Conservation (phyloP, 2,797 vertebrate species). For the Platalea minor region DNA sequence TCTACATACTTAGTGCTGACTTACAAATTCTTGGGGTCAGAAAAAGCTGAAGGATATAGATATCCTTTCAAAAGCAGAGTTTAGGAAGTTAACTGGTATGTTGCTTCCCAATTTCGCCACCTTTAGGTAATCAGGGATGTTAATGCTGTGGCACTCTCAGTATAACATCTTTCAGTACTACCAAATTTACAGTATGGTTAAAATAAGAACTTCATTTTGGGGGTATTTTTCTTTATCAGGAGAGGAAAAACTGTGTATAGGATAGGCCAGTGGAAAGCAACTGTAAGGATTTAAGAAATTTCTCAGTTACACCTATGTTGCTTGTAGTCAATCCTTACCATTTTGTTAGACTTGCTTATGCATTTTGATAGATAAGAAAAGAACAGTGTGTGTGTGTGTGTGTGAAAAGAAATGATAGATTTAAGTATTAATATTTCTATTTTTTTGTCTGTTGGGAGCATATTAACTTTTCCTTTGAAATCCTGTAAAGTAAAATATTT, state of each 20-base stretch:
- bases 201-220: background rate
- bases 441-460: background rate
- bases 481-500: background rate
- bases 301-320: background rate
- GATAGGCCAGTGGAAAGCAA: background rate
- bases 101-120: background rate
- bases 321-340: background rate
- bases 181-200: background rate
- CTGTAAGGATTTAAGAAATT: background rate
- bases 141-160: background rate
- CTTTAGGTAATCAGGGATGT: background rate
- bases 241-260: background rate
- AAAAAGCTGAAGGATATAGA: background rate
- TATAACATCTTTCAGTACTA: background rate
- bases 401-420: background rate
- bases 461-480: slow-evolving; percentile 42
- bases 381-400: background rate
- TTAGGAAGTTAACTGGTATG: background rate
- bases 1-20: background rate
- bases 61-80: background rate
- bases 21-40: background rate
- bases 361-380: background rate
- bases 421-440: background rate
- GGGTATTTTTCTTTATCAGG: too few species aligned
- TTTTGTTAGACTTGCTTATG: background rate